Percentiles rank a stretch among this genome's conserved stretches.
These are phyloP conservation scores for Pseudachorutes palmiensis DNA, from an alignment of 1,140 invertebrate genomes.

Conservation along the genomic window DNA sequence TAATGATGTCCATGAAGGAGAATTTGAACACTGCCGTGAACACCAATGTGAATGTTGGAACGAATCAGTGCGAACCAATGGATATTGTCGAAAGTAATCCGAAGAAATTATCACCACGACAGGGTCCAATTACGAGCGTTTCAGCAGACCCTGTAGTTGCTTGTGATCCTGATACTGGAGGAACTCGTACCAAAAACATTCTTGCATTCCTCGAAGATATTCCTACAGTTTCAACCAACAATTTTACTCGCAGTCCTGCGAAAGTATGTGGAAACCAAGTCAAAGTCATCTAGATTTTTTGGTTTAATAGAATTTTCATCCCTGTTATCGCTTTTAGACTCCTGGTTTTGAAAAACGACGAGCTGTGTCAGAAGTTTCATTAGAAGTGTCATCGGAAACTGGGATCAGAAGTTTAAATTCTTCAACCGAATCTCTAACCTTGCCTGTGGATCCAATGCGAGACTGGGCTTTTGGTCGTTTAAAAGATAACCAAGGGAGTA, in stretches of 20 bases:
- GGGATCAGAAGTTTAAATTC: neutral
- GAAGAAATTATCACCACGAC: no score
- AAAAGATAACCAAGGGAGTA: slow-evolving; percentile 15
- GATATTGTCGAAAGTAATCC: no score
- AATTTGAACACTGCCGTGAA: neutral
- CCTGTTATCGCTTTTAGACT: neutral
- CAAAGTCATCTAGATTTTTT: neutral
- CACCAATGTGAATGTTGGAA: neutral
- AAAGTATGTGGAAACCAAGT: neutral
- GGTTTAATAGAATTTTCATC: neutral
- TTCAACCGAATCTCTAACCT: neutral
- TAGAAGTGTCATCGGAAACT: neutral
- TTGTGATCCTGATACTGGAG: no score
- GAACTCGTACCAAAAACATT: slow-evolving; percentile 5
- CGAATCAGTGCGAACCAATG: no score
- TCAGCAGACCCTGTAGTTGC: neutral
- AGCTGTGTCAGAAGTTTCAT: neutral
- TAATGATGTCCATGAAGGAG: neutral
- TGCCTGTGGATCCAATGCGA: neutral
- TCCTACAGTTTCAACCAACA: slow-evolving; percentile 2
- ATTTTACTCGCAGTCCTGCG: slow-evolving; percentile 18
- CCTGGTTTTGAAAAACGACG: neutral
- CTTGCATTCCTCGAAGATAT: slow-evolving; percentile 18
- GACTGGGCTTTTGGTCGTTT: slow-evolving; percentile 16
- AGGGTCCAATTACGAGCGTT: no score